Evolutionary conservation across 2,113 vertebrate species (phyloP).

Genomic region (Campylomormyrus tamandua): DNA sequence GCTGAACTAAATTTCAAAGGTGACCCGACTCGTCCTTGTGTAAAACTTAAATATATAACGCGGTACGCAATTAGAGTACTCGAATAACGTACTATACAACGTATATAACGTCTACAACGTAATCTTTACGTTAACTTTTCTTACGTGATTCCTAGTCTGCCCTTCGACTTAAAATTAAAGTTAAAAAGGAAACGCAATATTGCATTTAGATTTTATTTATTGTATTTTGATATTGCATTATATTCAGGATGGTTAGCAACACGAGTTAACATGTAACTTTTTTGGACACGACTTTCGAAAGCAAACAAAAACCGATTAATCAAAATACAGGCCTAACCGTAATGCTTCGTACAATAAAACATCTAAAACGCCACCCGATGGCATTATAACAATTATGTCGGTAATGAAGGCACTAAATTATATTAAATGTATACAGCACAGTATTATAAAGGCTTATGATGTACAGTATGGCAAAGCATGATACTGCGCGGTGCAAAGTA

Average conservation of each 20-base stretch:
- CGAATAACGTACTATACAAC: not conserved
- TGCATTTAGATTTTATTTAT: not conserved
- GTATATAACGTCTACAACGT: not conserved
- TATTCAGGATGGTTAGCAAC: not conserved
- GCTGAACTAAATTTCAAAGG: not conserved
- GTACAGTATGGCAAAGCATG: not conserved
- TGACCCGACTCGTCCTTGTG: not conserved
- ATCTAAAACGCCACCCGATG: not conserved
- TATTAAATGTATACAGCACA: not conserved
- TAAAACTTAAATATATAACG: not conserved
- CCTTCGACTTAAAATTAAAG: not conserved
- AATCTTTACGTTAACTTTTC: not conserved
- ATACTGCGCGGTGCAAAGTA: not conserved
- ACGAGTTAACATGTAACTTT: not conserved
- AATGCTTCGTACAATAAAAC: not conserved
- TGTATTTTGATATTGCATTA: not conserved
- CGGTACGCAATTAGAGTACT: not conserved
- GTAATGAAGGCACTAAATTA: not conserved
- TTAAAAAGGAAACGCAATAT: not conserved
- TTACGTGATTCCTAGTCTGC: not conserved
- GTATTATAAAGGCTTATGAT: not conserved
- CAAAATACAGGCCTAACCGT: not conserved
- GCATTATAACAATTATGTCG: not conserved
- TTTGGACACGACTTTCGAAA: not conserved
- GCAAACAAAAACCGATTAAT: not conserved